phyloP scores from a whole-genome alignment of 2,888 invertebrate genomes.

The Morpho helenor region DNA sequence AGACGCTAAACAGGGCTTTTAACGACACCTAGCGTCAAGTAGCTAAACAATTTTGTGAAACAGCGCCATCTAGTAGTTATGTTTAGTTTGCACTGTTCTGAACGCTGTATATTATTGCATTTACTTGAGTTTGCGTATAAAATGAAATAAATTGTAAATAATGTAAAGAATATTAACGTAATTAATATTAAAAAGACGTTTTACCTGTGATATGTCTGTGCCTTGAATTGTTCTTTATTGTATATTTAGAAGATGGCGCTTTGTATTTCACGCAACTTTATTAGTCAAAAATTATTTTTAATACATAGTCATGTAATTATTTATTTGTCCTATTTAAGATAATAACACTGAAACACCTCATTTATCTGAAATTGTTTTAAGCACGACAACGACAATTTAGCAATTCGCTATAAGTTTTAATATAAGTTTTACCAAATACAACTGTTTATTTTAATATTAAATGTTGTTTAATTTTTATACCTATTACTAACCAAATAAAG shows the following conservation, averaged over 20 bases:
- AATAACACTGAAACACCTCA: slow-evolving; percentile 7
- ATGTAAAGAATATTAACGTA: slow-evolving; percentile 30
- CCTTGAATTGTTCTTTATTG: slow-evolving; percentile 57
- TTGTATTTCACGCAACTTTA: slow-evolving; percentile 6
- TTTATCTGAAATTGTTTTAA: slow-evolving; percentile 12
- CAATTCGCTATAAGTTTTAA: slow-evolving; percentile 17
- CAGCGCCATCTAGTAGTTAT: slow-evolving; percentile 60
- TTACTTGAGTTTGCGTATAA: slow-evolving; percentile 28
- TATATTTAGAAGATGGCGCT: slow-evolving; percentile 62
- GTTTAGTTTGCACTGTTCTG: slow-evolving; percentile 47
- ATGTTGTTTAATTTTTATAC: not conserved
- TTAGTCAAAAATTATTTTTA: slow-evolving; percentile 23
- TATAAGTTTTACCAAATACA: slow-evolving; percentile 20
- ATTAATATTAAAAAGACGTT: slow-evolving; percentile 50
- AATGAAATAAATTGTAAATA: slow-evolving; percentile 32
- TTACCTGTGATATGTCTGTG: slow-evolving; percentile 76
- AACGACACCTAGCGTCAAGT: slow-evolving; percentile 45
- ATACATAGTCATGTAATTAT: slow-evolving; percentile 24
- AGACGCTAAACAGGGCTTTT: slow-evolving; percentile 75
- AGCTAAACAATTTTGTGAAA: slow-evolving; percentile 36
- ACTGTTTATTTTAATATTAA: slow-evolving; percentile 11
- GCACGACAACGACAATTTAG: slow-evolving; percentile 12
- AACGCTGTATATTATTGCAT: slow-evolving; percentile 32
- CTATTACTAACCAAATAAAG: not conserved
- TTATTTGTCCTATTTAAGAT: slow-evolving; percentile 26